These are phyloP conservation scores for Danio kyathit DNA, from an alignment of 2,797 vertebrate genomes.

Conservation along the genomic window DNA sequence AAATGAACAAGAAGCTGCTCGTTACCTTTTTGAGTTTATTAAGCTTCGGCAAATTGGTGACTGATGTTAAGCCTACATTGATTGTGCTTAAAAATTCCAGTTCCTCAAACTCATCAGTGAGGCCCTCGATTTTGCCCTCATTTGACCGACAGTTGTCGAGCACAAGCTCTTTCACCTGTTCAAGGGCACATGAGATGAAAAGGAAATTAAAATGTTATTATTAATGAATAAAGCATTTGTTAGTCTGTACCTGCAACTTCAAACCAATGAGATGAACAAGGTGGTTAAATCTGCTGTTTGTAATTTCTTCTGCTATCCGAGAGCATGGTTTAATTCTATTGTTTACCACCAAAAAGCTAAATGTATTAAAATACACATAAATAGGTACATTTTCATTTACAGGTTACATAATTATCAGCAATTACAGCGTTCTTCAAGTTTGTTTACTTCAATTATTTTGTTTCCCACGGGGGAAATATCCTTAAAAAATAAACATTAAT, in stretches of 20 bases:
- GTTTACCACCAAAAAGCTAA: not conserved
- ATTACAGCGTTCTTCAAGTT: not conserved
- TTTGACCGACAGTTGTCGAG: constrained; percentile 97
- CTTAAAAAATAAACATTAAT: too few species aligned
- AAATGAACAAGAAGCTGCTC: not conserved
- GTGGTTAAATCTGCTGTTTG: constrained; percentile 51
- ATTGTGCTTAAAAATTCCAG: constrained; percentile 99
- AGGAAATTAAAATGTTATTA: not conserved
- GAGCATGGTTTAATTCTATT: not conserved
- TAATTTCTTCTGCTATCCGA: constrained; percentile 58
- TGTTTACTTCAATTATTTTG: too few species aligned
- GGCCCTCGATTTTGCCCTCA: constrained; percentile 96
- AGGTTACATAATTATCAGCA: not conserved
- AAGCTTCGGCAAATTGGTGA: constrained; percentile 96
- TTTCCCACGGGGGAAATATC: too few species aligned
- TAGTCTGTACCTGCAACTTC: constrained; percentile 41
- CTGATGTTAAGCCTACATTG: constrained; percentile 94
- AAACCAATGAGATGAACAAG: constrained; percentile 25
- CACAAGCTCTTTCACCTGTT: constrained; percentile 96
- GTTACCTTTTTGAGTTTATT: constrained; percentile 98
- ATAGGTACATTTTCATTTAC: not conserved
- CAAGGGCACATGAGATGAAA: not conserved
- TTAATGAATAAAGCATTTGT: not conserved
- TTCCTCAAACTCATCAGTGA: constrained; percentile 97
- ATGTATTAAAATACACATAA: not conserved